Conservation (phyloP, 2,113 vertebrate species). For the Burhinus bistriatus region DNA sequence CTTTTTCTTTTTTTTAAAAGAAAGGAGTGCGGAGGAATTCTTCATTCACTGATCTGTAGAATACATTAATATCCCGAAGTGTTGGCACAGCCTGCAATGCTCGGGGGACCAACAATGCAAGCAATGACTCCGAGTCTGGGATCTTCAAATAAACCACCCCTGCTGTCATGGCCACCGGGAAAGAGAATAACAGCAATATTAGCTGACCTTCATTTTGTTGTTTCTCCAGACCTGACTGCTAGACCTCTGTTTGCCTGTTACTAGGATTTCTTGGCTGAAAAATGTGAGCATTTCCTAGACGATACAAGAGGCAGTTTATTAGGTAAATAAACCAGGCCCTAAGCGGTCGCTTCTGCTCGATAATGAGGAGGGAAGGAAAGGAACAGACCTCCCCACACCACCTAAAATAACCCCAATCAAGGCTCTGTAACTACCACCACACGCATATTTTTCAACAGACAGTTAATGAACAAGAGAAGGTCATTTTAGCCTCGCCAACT, state of each 20-base stretch:
- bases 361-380: slow-evolving; percentile 65
- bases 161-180: slow-evolving; percentile 97
- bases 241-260: slow-evolving; percentile 87
- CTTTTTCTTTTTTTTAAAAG: not conserved
- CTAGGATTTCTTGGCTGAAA: slow-evolving; percentile 88
- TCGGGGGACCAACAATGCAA: slow-evolving; percentile 84
- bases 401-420: slow-evolving; percentile 28
- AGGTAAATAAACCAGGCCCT: slow-evolving; percentile 83
- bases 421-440: not conserved
- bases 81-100: slow-evolving; percentile 81
- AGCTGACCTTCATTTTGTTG: slow-evolving; percentile 93
- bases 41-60: slow-evolving; percentile 83
- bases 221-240: slow-evolving; percentile 91
- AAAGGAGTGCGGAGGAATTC: slow-evolving; percentile 76
- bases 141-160: slow-evolving; percentile 98
- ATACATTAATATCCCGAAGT: slow-evolving; percentile 92
- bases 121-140: slow-evolving; percentile 94
- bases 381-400: slow-evolving; percentile 33
- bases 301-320: slow-evolving; percentile 83
- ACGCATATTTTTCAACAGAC: slow-evolving; percentile 19
- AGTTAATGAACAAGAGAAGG: slow-evolving; percentile 55
- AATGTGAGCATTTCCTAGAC: slow-evolving; percentile 83
- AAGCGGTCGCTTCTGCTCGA: slow-evolving; percentile 63
- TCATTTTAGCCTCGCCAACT: not conserved
- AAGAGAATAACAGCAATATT: slow-evolving; percentile 94